Conservation (phyloP, 2,888 invertebrate species). For the Euclidia mi region DNA sequence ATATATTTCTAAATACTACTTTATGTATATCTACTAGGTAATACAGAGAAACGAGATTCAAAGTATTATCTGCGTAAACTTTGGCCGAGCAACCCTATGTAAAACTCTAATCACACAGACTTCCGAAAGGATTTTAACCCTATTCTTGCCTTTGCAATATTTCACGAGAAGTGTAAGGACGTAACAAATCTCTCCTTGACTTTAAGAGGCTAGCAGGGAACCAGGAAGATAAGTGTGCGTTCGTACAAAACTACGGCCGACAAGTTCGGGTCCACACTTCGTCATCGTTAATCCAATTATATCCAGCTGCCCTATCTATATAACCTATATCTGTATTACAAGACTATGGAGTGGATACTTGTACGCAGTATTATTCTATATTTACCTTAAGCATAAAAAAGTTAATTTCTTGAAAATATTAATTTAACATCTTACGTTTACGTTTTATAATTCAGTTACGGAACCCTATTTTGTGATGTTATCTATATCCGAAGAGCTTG, state of each 20-base stretch:
- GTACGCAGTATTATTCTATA: too few species aligned
- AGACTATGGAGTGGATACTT: too few species aligned
- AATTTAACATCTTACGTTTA: too few species aligned
- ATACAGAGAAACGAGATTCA: background rate
- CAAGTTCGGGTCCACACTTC: constrained; percentile 27
- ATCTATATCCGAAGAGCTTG: too few species aligned
- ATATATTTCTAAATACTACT: too few species aligned
- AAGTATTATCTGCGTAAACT: constrained; percentile 3
- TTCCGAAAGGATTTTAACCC: constrained; percentile 37
- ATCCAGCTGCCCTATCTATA: constrained; percentile 4
- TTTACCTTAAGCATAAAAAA: too few species aligned
- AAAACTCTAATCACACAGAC: constrained; percentile 40
- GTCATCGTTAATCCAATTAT: constrained; percentile 41
- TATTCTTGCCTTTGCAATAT: constrained; percentile 43
- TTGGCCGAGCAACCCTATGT: constrained; percentile 14
- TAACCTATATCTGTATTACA: too few species aligned
- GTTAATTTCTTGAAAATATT: too few species aligned
- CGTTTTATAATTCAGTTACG: too few species aligned
- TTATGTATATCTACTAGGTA: background rate
- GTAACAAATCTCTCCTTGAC: constrained; percentile 48
- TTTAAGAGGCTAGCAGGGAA: constrained; percentile 48
- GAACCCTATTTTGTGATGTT: too few species aligned
- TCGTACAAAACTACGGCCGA: constrained; percentile 34
- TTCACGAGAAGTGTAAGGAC: constrained; percentile 36
- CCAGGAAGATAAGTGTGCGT: constrained; percentile 43